Conservation (phyloP, 2,888 invertebrate genomes). For the Eucera pruinosa region DNA sequence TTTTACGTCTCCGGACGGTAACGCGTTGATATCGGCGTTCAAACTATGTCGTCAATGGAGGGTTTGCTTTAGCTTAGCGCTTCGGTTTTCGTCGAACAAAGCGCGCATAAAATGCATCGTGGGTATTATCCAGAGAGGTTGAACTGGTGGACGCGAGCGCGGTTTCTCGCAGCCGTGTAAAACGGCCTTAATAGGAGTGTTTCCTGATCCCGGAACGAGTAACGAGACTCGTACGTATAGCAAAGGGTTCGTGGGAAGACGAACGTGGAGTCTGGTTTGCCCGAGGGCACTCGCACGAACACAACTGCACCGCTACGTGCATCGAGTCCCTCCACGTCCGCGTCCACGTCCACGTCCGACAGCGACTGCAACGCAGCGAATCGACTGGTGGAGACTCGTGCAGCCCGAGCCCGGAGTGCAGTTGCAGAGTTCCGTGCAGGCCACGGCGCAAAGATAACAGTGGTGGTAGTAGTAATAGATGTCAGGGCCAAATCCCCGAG, state of each 20-base stretch:
- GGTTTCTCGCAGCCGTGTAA: conserved; percentile 60
- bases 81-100: no score
- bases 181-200: conserved; percentile 72
- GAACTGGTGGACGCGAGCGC: not conserved
- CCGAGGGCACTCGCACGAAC: conserved; percentile 61
- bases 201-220: conserved; percentile 70
- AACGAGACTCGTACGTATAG: conserved; percentile 67
- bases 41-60: no score
- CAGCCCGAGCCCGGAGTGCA: conserved; percentile 8
- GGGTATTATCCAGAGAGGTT: no score
- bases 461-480: conserved; percentile 76
- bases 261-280: conserved; percentile 66
- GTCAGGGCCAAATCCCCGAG: conserved; percentile 80
- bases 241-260: conserved; percentile 72
- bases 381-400: no score
- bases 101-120: no score
- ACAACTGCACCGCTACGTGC: conserved; percentile 27
- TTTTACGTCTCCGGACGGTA: no score
- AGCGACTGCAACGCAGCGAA: no score
- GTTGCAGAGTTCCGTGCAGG: conserved; percentile 36
- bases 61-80: no score
- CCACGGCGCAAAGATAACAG: conserved; percentile 58
- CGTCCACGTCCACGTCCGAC: no score
- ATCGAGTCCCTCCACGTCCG: conserved; percentile 12
- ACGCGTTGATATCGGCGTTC: no score